Conservation (phyloP, 2,888 invertebrate genomes). For the Eupithecia abbreviata region DNA sequence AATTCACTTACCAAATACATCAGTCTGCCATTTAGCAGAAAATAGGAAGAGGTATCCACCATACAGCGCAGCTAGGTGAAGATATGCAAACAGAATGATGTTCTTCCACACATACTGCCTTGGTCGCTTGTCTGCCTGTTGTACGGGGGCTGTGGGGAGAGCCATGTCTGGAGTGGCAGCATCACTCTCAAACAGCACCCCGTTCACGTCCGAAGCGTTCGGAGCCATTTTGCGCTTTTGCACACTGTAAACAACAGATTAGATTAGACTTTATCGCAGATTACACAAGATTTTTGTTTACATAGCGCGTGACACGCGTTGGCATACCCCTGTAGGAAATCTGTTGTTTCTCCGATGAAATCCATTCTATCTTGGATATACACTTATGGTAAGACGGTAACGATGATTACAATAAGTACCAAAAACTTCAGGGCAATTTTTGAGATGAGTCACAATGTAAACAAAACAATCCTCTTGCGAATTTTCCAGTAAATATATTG, state of each 20-base stretch:
- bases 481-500: neutral
- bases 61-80: slow-evolving; percentile 90
- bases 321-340: slow-evolving; percentile 47
- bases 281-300: slow-evolving; percentile 27
- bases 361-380: slow-evolving; percentile 40
- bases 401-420: neutral
- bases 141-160: slow-evolving; percentile 65
- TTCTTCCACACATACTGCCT: slow-evolving; percentile 91
- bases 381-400: neutral
- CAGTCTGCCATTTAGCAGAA: slow-evolving; percentile 89
- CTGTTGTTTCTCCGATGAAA: slow-evolving; percentile 50
- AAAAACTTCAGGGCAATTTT: neutral
- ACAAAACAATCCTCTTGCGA: neutral
- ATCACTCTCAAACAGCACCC: slow-evolving; percentile 78
- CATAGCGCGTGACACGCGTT: slow-evolving; percentile 17
- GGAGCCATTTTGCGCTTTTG: slow-evolving; percentile 67
- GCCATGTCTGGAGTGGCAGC: slow-evolving; percentile 77
- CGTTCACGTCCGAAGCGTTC: slow-evolving; percentile 72
- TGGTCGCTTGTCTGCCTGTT: slow-evolving; percentile 82
- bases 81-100: slow-evolving; percentile 89
- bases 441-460: neutral
- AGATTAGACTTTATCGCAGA: slow-evolving; percentile 29
- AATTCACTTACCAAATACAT: slow-evolving; percentile 86
- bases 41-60: slow-evolving; percentile 89
- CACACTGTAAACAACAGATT: slow-evolving; percentile 48